Evolutionary conservation across 2,797 vertebrate genomes (phyloP).

Genomic region (Acipenser ruthenus): DNA sequence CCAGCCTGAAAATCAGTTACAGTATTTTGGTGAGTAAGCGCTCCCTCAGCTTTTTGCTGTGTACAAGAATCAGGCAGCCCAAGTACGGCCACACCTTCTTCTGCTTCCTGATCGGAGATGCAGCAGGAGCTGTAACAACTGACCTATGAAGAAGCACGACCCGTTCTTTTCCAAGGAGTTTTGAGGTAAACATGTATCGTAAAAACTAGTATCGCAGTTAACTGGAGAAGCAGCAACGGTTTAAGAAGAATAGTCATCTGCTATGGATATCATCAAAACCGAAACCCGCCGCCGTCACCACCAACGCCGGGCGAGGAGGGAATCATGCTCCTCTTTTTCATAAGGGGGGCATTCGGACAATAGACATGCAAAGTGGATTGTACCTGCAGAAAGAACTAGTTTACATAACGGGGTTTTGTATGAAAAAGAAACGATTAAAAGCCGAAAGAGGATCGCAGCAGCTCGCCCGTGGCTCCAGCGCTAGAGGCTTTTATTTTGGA

Average conservation of each 20-base stretch:
- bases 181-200: neutral
- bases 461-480: conserved; percentile 18
- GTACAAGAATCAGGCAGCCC: conserved; percentile 36
- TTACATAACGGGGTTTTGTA: conserved; percentile 41
- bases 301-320: conserved; percentile 27
- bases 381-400: conserved; percentile 40
- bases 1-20: conserved; percentile 4
- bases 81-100: conserved; percentile 81
- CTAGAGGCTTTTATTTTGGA: conserved; percentile 39
- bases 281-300: conserved; percentile 24
- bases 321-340: conserved; percentile 37
- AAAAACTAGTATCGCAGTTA: neutral
- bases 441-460: conserved; percentile 28
- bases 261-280: conserved; percentile 32
- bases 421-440: conserved; percentile 57
- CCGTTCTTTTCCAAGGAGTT: conserved; percentile 19
- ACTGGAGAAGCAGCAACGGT: conserved; percentile 1
- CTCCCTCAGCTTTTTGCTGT: conserved; percentile 25
- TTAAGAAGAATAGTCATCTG: conserved; percentile 14
- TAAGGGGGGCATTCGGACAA: conserved; percentile 45
- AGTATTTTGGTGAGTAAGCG: conserved; percentile 20
- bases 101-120: conserved; percentile 65
- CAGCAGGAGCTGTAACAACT: conserved; percentile 49
- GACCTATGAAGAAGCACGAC: conserved; percentile 42
- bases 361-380: conserved; percentile 49